Evolutionary conservation across 1,140 invertebrate genomes (phyloP).

Genomic region (Drosophila nebulosa): DNA sequence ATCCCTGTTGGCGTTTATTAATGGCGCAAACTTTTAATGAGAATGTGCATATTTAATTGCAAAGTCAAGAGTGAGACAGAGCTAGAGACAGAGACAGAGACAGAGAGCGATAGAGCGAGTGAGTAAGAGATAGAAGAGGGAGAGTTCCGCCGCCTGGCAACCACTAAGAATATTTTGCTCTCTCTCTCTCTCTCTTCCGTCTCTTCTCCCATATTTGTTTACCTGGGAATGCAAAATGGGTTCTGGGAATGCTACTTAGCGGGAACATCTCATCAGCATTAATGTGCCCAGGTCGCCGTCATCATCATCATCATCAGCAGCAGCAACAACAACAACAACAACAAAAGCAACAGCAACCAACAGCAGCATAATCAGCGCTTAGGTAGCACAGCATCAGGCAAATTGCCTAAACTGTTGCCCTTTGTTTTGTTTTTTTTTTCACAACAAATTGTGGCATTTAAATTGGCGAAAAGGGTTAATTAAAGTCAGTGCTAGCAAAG

Average conservation of each 20-base stretch:
- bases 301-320: constrained; percentile 2
- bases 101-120: background rate
- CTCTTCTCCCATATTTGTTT: constrained; percentile 48
- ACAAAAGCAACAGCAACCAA: constrained; percentile 53
- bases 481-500: constrained; percentile 11
- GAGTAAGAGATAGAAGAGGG: background rate
- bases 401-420: constrained; percentile 40
- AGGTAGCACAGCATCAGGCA: constrained; percentile 50
- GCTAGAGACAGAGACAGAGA: background rate
- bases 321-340: constrained; percentile 46
- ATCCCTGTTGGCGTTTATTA: constrained; percentile 80
- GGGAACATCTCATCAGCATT: constrained; percentile 72
- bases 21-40: constrained; percentile 81
- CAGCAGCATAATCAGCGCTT: constrained; percentile 58
- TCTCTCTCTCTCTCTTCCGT: background rate
- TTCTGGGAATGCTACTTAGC: constrained; percentile 70
- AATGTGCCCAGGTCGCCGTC: constrained; percentile 68
- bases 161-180: constrained; percentile 51
- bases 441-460: constrained; percentile 21
- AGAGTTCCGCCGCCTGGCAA: constrained; percentile 41
- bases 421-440: constrained; percentile 21
- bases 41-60: constrained; percentile 81
- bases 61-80: constrained; percentile 63
- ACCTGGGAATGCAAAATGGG: constrained; percentile 46
- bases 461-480: constrained; percentile 37